phyloP scores from a whole-genome alignment of 2,113 vertebrate genomes.

The Daphoenositta chrysoptera region DNA sequence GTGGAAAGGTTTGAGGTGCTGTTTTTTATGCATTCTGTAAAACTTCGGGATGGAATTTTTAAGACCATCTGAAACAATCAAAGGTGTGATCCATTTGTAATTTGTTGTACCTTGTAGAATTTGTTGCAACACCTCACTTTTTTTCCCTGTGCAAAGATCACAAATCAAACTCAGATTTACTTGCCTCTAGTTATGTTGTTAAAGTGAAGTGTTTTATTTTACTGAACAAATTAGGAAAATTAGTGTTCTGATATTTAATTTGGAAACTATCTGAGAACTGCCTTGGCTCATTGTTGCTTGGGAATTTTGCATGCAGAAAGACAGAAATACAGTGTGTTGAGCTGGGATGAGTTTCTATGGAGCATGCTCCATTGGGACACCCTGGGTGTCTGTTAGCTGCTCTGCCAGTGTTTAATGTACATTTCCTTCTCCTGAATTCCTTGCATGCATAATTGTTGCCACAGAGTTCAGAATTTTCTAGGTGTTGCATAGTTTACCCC shows the following conservation, averaged over 20 bases:
- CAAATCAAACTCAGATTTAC: not conserved
- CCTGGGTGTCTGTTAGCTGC: not conserved
- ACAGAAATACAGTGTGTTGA: not conserved
- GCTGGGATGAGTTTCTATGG: not conserved
- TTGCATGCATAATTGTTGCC: not conserved
- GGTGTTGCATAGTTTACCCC: not conserved
- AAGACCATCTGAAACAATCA: not conserved
- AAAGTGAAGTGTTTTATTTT: not conserved
- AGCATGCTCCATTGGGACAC: accelerated
- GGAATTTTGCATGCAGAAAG: not conserved
- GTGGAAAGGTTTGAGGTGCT: not conserved
- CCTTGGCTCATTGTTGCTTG: not conserved
- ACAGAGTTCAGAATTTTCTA: not conserved
- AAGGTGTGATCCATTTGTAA: not conserved
- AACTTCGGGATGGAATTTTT: not conserved
- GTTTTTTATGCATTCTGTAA: not conserved
- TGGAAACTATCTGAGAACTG: not conserved
- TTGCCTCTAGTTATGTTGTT: not conserved
- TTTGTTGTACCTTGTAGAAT: not conserved
- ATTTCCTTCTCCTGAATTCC: not conserved
- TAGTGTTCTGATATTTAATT: not conserved
- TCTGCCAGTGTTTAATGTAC: not conserved
- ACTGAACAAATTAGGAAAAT: not conserved
- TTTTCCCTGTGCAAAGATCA: not conserved
- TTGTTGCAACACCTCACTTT: not conserved